Evolutionary conservation across 2,888 invertebrate species (phyloP), one percentile per base, ranked within the genome.

Genomic region (Sinhomidia bicolor): DNA sequence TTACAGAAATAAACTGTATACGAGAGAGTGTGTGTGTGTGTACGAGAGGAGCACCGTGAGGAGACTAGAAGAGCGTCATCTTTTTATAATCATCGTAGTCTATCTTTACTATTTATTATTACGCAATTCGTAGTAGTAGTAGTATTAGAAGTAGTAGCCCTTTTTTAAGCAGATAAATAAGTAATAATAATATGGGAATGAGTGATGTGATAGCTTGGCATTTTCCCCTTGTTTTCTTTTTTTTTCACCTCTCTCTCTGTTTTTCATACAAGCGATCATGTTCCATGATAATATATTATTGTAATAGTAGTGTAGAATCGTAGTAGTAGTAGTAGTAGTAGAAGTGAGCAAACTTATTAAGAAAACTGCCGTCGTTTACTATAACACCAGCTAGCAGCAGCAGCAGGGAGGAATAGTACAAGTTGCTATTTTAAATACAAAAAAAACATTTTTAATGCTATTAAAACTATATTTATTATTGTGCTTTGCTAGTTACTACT

Each of bases 141-240:
- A 29, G 7, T 54, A 29, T 47, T 51, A 76, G 26, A 6, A 47
- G 57, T 60, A 20, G 57, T 60, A 57, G 54, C 26, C 41, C 20
- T 36, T 79, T 54, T 79, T 36, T 54, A 54, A 32, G 32, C 0
- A 36, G 41, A 60, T 36, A 36, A 79, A 41, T 71, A 71, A 20
- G 2, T 26, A 7, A 9, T 1, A 4, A n/a, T 44, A 60, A 12
- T 32, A 57, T 32, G 36, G 23, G 79, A 79, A 60, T 79, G 79
- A 79, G 79, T 79, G 41, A 79, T 79, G 79, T 51, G 54, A 78
- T 78, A n/a, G 78, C 79, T 79, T 41, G 57, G 76, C 76, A 76
- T 76, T 76, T 68, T 76, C 51, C n/a, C 76, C 76, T 47, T 79
- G 79, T 79, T 32, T 79, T 79, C 36, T 54, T 47, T 29, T 76